Conservation (phyloP, 23 tunicate genomes). For the Styela clava region DNA sequence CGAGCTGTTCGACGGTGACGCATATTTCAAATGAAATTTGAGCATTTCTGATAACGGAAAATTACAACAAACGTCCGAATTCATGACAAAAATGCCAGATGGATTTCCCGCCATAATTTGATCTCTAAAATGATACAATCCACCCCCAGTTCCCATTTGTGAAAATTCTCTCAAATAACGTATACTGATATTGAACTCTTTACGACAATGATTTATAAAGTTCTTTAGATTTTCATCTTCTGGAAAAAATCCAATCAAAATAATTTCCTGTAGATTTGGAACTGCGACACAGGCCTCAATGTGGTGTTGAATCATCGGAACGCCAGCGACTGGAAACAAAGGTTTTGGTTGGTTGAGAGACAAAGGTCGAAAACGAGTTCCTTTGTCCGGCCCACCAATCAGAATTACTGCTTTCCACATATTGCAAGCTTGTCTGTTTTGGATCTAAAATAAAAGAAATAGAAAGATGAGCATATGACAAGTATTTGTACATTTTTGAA, state of each 20-base stretch:
- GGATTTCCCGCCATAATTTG: conserved; percentile 63
- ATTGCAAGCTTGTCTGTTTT: not conserved
- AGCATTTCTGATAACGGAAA: conserved; percentile 61
- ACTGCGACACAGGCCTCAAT: conserved; percentile 78
- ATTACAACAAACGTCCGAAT: conserved; percentile 93
- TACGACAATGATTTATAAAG: conserved; percentile 43
- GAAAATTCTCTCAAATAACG: conserved; percentile 74
- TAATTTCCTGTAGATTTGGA: conserved; percentile 62
- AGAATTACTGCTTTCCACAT: conserved; percentile 99
- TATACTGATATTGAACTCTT: conserved; percentile 32
- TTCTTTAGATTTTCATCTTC: conserved; percentile 46
- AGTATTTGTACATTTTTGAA: no score
- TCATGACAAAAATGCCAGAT: conserved; percentile 65
- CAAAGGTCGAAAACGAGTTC: conserved; percentile 92
- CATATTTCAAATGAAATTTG: conserved; percentile 47
- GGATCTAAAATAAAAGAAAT: no score
- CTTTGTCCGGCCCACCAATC: conserved; percentile 98
- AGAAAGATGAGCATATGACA: no score
- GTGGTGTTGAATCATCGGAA: conserved; percentile 96
- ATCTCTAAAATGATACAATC: conserved; percentile 91
- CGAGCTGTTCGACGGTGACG: conserved; percentile 12
- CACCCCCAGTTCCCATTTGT: conserved; percentile 85
- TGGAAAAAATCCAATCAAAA: conserved; percentile 85
- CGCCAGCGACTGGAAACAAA: conserved; percentile 93
- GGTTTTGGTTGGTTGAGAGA: conserved; percentile 94